Percentiles rank a stretch among this genome's conserved stretches.
Evolutionary conservation across 2,888 invertebrate species (phyloP).

Genomic region (Lottia scabra): DNA sequence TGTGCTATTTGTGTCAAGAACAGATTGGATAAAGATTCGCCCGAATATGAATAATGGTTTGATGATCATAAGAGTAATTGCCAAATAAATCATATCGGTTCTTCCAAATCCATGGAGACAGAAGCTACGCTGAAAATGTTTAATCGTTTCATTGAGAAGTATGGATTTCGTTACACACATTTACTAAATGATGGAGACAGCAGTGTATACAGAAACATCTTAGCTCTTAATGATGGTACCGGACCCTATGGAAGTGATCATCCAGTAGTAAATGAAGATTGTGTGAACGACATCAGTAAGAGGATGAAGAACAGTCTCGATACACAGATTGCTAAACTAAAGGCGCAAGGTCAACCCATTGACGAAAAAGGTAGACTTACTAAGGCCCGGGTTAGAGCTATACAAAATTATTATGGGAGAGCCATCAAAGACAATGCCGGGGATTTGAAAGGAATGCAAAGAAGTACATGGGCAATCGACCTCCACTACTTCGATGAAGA

Average conservation of each 20-base stretch:
- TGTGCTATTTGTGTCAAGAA: too few relatives aligned
- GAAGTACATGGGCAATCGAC: too few relatives aligned
- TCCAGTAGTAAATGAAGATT: too few relatives aligned
- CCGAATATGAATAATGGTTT: not conserved
- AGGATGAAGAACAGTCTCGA: too few relatives aligned
- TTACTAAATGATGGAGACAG: too few relatives aligned
- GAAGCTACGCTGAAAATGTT: not conserved
- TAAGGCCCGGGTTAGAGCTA: not conserved
- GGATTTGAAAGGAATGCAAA: not conserved
- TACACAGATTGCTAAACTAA: too few relatives aligned
- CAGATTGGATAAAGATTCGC: not conserved
- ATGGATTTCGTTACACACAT: not conserved
- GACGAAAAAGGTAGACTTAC: not conserved
- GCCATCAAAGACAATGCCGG: not conserved
- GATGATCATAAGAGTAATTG: not conserved
- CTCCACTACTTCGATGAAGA: too few relatives aligned
- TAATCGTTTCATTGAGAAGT: not conserved
- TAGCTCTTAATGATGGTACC: too few relatives aligned
- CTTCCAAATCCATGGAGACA: too few relatives aligned
- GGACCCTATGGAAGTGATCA: too few relatives aligned
- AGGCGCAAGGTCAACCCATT: not conserved
- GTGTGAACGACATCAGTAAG: too few relatives aligned
- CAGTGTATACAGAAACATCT: too few relatives aligned
- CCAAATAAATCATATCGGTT: not conserved
- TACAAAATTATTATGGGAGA: conserved; percentile 9